Evolutionary conservation across 2,113 vertebrate species (phyloP).

Genomic region (Romanogobio albipinnatus): DNA sequence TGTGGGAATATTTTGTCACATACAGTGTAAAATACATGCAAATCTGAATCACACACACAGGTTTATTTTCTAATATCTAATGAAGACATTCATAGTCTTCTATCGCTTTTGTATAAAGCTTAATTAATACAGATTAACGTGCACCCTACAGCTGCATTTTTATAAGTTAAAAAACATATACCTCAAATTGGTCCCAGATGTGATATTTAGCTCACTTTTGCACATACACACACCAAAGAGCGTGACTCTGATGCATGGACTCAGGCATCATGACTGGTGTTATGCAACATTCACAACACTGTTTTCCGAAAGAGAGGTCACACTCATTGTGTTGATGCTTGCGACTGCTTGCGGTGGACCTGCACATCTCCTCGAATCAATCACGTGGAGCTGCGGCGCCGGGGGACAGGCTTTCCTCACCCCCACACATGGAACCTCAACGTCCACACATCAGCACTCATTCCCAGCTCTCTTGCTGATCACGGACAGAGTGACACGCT

Average conservation of each 20-base stretch:
- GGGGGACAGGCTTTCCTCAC: conserved; percentile 9
- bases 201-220: not conserved
- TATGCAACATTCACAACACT: not conserved
- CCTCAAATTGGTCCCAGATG: no score
- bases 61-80: not conserved
- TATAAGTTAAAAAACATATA: no score
- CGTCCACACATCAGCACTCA: not conserved
- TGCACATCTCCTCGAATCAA: not conserved
- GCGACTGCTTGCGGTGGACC: not conserved
- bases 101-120: no score
- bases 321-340: not conserved
- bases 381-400: not conserved
- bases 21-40: not conserved
- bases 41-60: no score
- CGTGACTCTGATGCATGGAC: not conserved
- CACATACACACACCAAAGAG: not conserved
- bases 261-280: not conserved
- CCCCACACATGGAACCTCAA: not conserved
- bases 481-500: not conserved
- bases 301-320: not conserved
- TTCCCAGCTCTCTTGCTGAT: not conserved
- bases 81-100: not conserved
- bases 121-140: no score
- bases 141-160: no score
- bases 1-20: not conserved